Evolutionary conservation across 2,888 invertebrate species (phyloP), one percentile per base, ranked within the genome.

Genomic region (Pheosia tremula): DNA sequence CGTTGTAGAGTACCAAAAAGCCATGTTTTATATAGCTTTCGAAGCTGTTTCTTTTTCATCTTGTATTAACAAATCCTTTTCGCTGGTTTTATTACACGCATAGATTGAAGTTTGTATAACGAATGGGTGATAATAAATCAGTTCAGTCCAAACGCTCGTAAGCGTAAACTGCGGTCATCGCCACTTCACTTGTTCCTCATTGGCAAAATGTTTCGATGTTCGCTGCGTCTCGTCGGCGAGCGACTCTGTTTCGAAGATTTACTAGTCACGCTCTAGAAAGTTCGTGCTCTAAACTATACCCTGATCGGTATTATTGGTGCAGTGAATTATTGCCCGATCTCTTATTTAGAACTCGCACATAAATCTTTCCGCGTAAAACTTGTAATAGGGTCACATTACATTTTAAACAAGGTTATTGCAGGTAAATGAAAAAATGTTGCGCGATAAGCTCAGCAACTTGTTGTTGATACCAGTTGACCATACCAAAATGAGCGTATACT

Each of bases 211-310:
- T 80, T 83, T 81, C 72, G 72, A 68, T 69, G 67, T 75, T 71
- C 72, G 69, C 64, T 64, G 68, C 67, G 64, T 67, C 63, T 70
- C 67, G 64, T 67, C 63, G 69, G 64, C 67, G 68, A 72, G 61
- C 72, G 74, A 79, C 74, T 58, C 68, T 72, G 75, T 79, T 80
- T 75, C 60, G 61, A 74, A 79, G 84, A 88, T 88, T 86, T 85
- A 86, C 84, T 83, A 85, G 82, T 85, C 86, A 87, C 84, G 86
- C 79, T 83, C 75, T 81, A 81, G 81, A 82, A 83, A 84, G 84
- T 76, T 84, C 80, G 82, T 82, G 84, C 76, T 68, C 64, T 72
- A 71, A 74, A 72, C 77, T 81, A 77, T 78, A 71, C 72, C 77
- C 71, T 68, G 73, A 75, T 78, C 77, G 78, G 69, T 79, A 74